These are phyloP conservation scores for Lapara coniferarum DNA, from an alignment of 2,888 invertebrate genomes.

Conservation along the genomic window DNA sequence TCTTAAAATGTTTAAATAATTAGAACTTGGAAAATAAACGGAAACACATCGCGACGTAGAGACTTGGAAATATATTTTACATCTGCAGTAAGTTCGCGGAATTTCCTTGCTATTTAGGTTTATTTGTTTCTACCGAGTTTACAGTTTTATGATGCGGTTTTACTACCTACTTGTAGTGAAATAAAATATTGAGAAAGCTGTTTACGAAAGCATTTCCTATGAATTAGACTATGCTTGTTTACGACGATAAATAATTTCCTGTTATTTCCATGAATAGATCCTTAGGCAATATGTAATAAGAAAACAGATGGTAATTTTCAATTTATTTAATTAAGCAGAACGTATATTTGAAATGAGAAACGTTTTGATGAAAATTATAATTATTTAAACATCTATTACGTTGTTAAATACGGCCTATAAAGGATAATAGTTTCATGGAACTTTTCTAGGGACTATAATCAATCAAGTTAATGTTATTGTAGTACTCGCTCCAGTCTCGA, in stretches of 20 bases:
- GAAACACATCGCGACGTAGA: conserved; percentile 37
- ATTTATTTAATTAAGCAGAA: too few species aligned
- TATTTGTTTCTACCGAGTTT: conserved; percentile 2
- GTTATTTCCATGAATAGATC: not conserved
- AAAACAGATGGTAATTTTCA: too few species aligned
- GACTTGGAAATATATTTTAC: conserved; percentile 20
- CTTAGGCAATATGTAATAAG: too few species aligned
- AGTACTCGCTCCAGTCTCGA: too few species aligned
- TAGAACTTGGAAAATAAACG: conserved; percentile 49
- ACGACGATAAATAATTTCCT: not conserved
- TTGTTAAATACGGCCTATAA: too few species aligned
- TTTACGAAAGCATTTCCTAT: not conserved
- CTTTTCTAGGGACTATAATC: too few species aligned
- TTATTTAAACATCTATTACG: not conserved
- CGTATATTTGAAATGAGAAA: not conserved
- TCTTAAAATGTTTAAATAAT: conserved; percentile 64
- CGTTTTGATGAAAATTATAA: not conserved
- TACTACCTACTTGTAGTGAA: not conserved
- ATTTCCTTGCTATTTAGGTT: not conserved
- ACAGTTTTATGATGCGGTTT: not conserved
- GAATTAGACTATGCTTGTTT: not conserved
- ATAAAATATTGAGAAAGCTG: not conserved
- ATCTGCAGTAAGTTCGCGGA: not conserved
- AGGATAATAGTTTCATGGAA: too few species aligned
- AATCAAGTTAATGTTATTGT: too few species aligned